Conservation (phyloP, 2,797 vertebrate species). For the Gobionotothen gibberifrons region DNA sequence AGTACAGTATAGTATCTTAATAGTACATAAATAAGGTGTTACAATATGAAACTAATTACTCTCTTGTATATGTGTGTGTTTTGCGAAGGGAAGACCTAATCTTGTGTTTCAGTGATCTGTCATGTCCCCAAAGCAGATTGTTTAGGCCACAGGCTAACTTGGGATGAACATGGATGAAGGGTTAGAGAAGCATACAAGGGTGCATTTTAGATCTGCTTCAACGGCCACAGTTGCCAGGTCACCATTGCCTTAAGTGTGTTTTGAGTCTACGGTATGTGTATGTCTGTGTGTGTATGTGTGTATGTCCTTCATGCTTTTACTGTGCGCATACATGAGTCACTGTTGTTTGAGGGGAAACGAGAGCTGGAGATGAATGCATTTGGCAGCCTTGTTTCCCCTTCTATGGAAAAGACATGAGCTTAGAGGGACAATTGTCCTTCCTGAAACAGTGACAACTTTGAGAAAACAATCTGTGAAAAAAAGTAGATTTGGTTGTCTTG, state of each 20-base stretch:
- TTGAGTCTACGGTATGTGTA: constrained; percentile 49
- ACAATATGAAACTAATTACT: constrained; percentile 2
- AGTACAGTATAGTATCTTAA: constrained; percentile 8
- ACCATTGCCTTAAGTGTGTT: constrained; percentile 78
- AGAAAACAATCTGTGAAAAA: constrained; percentile 29
- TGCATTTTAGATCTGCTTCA: constrained; percentile 62
- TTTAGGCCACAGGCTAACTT: constrained; percentile 14
- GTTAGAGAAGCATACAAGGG: constrained; percentile 40
- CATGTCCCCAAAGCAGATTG: constrained; percentile 37
- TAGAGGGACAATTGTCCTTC: constrained; percentile 8
- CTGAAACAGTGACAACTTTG: constrained; percentile 31
- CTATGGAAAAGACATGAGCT: constrained; percentile 4
- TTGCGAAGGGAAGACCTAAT: constrained; percentile 27
- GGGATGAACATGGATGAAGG: constrained; percentile 28
- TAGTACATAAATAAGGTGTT: constrained; percentile 37
- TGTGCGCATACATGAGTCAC: constrained; percentile 37
- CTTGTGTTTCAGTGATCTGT: constrained; percentile 35
- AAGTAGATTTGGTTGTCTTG: constrained; percentile 25
- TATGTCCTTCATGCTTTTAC: constrained; percentile 25
- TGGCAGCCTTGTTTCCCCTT: constrained; percentile 8
- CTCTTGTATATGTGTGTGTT: constrained; percentile 38
- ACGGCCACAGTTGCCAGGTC: constrained; percentile 71
- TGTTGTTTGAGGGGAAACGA: constrained; percentile 37
- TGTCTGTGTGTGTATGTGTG: constrained; percentile 30
- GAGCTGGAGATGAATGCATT: constrained; percentile 28